A percentile compares a stretch with the other conserved stretches of the same genome.
These are phyloP conservation scores for Lepisosteus osseus DNA, from an alignment of 2,113 vertebrate species.

Conservation along the genomic window DNA sequence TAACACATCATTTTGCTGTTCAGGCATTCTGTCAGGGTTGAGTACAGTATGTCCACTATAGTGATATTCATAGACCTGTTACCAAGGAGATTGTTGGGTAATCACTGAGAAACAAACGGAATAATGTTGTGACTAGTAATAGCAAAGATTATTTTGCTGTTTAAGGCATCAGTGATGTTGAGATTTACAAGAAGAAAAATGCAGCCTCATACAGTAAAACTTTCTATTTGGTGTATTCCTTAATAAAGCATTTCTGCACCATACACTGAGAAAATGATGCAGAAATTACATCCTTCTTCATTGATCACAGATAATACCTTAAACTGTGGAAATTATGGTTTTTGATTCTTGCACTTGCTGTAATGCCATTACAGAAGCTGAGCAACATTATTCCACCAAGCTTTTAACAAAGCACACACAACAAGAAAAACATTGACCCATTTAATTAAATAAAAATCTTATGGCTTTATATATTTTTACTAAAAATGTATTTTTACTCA, in stretches of 20 bases:
- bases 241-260: no score
- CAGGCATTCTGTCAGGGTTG: conserved; percentile 7
- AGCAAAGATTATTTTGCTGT: no score
- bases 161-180: no score
- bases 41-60: conserved; percentile 12
- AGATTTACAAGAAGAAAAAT: no score
- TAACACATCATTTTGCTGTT: neutral
- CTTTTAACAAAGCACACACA: neutral
- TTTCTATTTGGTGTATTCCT: no score
- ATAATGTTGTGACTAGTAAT: no score
- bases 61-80: conserved; percentile 26
- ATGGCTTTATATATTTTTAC: no score
- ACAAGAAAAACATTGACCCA: no score
- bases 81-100: conserved; percentile 55
- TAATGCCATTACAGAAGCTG: neutral
- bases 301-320: neutral
- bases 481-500: no score
- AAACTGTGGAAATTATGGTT: conserved; percentile 4
- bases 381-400: neutral
- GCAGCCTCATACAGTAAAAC: no score
- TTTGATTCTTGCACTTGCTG: neutral
- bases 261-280: no score
- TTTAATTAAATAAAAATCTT: no score
- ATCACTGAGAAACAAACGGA: conserved; percentile 27
- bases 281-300: neutral